Percentiles rank a stretch among this genome's conserved stretches.
phyloP scores from a whole-genome alignment of 2,113 vertebrate species.

The Melanerpes formicivorus region DNA sequence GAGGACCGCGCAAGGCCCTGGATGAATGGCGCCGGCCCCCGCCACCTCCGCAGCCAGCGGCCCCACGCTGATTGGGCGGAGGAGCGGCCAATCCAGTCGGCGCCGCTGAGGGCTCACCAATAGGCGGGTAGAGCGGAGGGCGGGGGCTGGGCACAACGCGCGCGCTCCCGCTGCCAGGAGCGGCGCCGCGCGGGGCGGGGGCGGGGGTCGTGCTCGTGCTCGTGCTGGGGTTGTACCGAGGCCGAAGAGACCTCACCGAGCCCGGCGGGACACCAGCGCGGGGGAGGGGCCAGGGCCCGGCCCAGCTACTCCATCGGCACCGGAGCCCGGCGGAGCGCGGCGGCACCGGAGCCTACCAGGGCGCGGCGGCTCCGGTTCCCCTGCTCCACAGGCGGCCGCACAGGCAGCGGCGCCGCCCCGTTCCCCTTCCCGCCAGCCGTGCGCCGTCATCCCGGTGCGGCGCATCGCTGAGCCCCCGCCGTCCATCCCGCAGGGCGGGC shows the following conservation, averaged over 20 bases:
- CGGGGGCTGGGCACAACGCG: not conserved
- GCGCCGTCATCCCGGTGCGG: not conserved
- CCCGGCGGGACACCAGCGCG: not conserved
- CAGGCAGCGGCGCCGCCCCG: not conserved
- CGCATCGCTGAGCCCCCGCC: fast-evolving
- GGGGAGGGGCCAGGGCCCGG: not conserved
- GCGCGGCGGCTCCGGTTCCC: not conserved
- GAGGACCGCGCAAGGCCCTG: not conserved
- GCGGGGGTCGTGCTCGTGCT: not conserved
- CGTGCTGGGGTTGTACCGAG: too few species aligned
- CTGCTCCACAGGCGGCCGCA: not conserved
- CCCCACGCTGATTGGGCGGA: not conserved
- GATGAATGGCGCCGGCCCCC: too few species aligned
- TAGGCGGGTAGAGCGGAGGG: not conserved
- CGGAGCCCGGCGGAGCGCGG: not conserved
- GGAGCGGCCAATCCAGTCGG: not conserved
- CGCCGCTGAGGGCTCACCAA: not conserved
- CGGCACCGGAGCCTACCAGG: not conserved
- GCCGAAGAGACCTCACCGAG: too few species aligned
- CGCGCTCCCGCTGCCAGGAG: not conserved
- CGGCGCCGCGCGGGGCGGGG: not conserved
- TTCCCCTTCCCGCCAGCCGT: not conserved
- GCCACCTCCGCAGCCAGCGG: not conserved
- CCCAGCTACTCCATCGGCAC: not conserved
- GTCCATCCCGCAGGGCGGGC: not conserved